A percentile compares a stretch with the other conserved stretches of the same genome.
Evolutionary conservation across 2,113 vertebrate species (phyloP).

Genomic region (Rhegmatorhina hoffmannsi): DNA sequence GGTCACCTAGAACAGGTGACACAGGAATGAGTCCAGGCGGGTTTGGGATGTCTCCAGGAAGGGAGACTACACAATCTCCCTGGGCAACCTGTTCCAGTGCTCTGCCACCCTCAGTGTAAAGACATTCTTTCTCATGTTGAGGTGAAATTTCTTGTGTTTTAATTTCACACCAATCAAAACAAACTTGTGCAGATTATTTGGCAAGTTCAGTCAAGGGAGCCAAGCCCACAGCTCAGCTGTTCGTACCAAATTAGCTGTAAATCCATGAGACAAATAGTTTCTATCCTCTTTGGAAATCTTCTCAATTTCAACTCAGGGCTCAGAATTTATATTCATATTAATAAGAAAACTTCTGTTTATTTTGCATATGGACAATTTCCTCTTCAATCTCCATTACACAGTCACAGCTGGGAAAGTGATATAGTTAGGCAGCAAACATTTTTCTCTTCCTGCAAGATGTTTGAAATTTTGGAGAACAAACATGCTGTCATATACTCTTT

Average conservation of each 20-base stretch:
- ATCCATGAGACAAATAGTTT: background rate
- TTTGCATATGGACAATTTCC: background rate
- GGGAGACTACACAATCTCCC: fast-evolving
- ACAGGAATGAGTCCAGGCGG: background rate
- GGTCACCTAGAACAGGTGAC: background rate
- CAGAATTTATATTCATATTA: background rate
- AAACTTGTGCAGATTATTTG: background rate
- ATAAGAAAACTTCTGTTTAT: background rate
- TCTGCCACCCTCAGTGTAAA: background rate
- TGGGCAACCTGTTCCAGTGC: background rate
- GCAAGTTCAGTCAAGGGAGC: background rate
- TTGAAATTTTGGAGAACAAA: background rate
- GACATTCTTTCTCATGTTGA: background rate
- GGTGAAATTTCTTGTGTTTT: background rate
- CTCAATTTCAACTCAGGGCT: background rate
- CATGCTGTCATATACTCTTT: background rate
- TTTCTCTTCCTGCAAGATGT: background rate
- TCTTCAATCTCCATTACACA: background rate
- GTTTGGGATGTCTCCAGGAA: background rate
- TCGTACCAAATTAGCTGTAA: background rate
- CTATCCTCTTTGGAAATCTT: background rate
- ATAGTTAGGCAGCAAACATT: background rate
- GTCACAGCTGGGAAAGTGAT: background rate
- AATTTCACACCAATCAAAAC: background rate
- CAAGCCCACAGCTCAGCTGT: background rate